Evolutionary conservation across 2,888 invertebrate genomes (phyloP), one percentile per base, ranked within the genome.

Genomic region (Tiliacea aurago): DNA sequence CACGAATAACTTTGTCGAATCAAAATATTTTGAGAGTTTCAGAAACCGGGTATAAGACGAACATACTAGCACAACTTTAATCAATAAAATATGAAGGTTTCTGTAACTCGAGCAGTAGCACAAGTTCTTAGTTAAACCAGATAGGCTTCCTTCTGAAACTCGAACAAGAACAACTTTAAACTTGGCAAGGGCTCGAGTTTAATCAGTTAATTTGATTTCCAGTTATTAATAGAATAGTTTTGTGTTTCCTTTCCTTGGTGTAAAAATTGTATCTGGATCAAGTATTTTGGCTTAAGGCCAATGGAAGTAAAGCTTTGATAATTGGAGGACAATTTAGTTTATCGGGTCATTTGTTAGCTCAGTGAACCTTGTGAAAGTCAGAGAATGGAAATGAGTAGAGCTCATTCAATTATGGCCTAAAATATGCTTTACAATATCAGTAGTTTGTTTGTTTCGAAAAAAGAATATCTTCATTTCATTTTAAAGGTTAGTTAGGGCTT

Each of bases 181-280:
- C 85, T 90, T 87, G 74, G 84, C 80, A 70, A 84, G 70, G 71
- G 83, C 72, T 85, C 63, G 58, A 78, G 66, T 84, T 84, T 74
- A 87, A 88, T 86, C 84, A 85, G 84, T 84, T 87, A 86, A 88
- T 89, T 87, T 83, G 69, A 88, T 86, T 86, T 80, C 59, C 74
- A 51, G 62, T 73, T 83, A 81, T 84, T 79, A 77, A 76, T 74
- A 73, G 37, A 43, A 69, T 71, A 67, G 66, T 63, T 76, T 55
- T 71, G 58, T 73, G 55, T 59, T 70, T 70, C 41, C 33, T 61
- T 63, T 15, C 28, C 5, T 41, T 20, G 11, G 18, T 59, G 55
- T 28, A 51, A 70, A 64, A 71, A 65, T 56, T 64, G n/a, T 76
- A 66, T 68, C 62, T 37, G 18, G 47, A 55, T 63, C 9, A 65